Evolutionary conservation across 2,797 vertebrate species (phyloP), one percentile per base, ranked within the genome.

Genomic region (Platyrinchus mystaceus): DNA sequence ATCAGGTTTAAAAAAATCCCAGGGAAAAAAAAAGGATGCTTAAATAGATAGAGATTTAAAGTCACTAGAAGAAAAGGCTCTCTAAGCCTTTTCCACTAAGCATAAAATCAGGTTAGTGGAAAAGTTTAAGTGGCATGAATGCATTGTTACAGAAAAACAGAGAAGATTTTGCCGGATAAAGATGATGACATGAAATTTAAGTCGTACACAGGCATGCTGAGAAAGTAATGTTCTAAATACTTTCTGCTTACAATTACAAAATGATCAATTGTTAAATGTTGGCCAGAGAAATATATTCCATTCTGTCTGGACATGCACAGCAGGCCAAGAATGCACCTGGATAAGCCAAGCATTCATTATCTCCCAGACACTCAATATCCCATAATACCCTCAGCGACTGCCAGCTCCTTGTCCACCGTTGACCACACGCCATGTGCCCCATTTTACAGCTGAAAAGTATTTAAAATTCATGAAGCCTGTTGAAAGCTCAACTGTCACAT

Each of bases 401-500:
- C 98, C 98, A 98, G 96, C 96, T 97, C 96, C 97, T 97, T 95
- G 95, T 98, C 96, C 94, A 87, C 91, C 94, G 96, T 96, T 96
- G 98, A 98, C 98, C 92, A 98, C 97, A 98, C 60, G 97, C 98
- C 97, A 98, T 97, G 98, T 97, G 97, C 96, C 98, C 98, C 98
- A 97, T 98, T 98, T 98, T 98, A 97, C 98, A 98, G 98, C 97
- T 98, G 98, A 98, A 99, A 98, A 98, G 97, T 98, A 98, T 99
- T 99, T 99, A 98, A 99, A 99, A 99, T 99, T 99, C 98, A 99
- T 99, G 98, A 99, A 98, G 97, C 96, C 96, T 89, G 95, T 94
- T 97, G 98, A 98, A 98, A 98, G 98, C 98, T 98, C 96, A 92
- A 95, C 97, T 98, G 98, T 98, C 98, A 98, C 98, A 99, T 99